phyloP scores from a whole-genome alignment of 2,888 invertebrate species.

The Noctua comes region DNA sequence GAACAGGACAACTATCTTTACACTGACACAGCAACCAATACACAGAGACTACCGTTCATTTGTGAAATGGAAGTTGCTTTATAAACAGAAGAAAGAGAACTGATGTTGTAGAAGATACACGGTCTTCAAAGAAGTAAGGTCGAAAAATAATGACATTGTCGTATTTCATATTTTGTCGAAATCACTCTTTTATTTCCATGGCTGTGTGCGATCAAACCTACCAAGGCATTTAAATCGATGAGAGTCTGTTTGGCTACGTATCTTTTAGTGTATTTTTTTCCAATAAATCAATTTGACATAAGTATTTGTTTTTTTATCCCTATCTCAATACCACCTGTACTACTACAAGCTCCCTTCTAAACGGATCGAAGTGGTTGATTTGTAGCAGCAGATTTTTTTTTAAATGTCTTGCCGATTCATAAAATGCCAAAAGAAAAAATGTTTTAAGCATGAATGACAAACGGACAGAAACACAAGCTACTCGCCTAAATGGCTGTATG shows the following conservation, averaged over 20 bases:
- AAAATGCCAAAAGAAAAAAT: neutral
- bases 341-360: neutral
- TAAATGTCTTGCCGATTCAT: neutral
- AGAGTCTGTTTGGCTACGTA: neutral
- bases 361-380: neutral
- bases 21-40: constrained; percentile 21
- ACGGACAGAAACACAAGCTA: neutral
- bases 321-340: neutral
- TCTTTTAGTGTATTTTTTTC: neutral
- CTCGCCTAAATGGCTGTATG: too few relatives aligned
- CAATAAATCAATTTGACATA: neutral
- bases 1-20: neutral
- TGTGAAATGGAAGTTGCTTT: constrained; percentile 59
- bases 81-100: neutral
- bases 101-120: neutral
- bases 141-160: neutral
- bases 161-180: neutral
- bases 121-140: neutral
- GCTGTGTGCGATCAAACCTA: neutral
- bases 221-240: neutral
- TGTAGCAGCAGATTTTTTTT: neutral
- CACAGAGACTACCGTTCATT: constrained; percentile 49
- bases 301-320: neutral
- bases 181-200: neutral
- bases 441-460: neutral